Conservation (phyloP, 2,113 vertebrate species). For the Nipponia nippon region DNA sequence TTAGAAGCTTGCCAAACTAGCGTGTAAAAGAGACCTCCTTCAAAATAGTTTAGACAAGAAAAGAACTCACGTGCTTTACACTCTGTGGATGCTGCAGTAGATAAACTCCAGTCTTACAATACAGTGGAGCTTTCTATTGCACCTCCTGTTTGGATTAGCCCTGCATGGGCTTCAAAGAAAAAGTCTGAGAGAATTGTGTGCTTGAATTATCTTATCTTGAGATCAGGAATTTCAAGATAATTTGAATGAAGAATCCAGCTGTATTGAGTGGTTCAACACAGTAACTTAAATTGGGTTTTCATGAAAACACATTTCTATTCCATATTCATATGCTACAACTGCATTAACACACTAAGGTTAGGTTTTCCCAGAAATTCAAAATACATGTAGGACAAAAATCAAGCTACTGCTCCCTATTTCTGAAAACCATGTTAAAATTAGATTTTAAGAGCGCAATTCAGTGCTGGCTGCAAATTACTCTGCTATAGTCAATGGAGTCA, state of each 20-base stretch:
- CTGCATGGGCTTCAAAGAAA: background rate
- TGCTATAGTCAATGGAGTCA: background rate
- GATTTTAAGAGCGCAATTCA: background rate
- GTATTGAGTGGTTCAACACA: background rate
- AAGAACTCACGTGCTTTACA: background rate
- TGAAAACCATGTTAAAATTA: background rate
- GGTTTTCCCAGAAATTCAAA: background rate
- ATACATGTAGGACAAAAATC: background rate
- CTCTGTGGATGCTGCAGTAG: background rate
- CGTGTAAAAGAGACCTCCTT: slow-evolving; percentile 21
- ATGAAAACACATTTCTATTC: background rate
- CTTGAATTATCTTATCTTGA: background rate
- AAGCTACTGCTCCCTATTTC: background rate
- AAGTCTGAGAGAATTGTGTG: background rate
- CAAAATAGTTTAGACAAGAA: slow-evolving; percentile 61
- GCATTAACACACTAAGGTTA: background rate
- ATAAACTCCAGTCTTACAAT: background rate
- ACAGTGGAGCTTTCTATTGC: background rate
- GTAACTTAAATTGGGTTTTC: background rate
- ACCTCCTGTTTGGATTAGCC: background rate
- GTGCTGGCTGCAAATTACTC: background rate
- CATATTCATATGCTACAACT: background rate
- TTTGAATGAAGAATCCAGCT: background rate
- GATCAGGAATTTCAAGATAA: background rate
- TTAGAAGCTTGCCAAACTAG: slow-evolving; percentile 65